Conservation (phyloP, 2,797 vertebrate species). For the Pogoniulus pusillus region DNA sequence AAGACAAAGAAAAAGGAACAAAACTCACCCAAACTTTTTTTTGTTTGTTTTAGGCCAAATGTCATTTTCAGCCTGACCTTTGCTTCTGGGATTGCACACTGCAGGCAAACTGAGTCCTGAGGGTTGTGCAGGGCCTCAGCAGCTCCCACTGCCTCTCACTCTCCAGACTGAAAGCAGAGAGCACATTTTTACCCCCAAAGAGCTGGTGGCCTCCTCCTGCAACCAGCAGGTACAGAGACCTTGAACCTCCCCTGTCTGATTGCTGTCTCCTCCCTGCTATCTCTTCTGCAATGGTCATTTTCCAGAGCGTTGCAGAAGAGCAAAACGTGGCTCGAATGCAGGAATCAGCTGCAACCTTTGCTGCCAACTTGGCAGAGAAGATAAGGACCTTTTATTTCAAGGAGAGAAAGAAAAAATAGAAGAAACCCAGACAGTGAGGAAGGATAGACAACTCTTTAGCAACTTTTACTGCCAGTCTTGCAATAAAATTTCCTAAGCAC, state of each 20-base stretch:
- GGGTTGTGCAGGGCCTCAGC: not conserved
- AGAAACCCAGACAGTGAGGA: not conserved
- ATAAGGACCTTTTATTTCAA: constrained; percentile 53
- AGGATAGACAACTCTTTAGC: constrained; percentile 37
- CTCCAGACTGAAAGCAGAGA: not conserved
- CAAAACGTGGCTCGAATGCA: not conserved
- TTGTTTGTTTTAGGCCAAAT: not conserved
- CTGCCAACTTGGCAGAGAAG: constrained; percentile 56
- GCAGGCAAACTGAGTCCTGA: not conserved
- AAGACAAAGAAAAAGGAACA: too few species aligned
- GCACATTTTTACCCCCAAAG: accelerated
- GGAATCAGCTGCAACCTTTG: not conserved
- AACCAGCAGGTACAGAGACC: not conserved
- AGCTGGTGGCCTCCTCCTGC: not conserved
- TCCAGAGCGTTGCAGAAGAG: not conserved
- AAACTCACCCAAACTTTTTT: not conserved
- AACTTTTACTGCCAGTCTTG: constrained; percentile 57
- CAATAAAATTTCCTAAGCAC: constrained; percentile 40
- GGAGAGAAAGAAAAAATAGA: not conserved
- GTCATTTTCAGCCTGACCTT: not conserved
- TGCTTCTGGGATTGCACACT: not conserved
- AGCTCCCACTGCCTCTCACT: accelerated
- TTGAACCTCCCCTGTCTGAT: not conserved
- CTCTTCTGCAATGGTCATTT: not conserved
- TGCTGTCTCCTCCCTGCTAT: constrained; percentile 4